A percentile compares a stretch with the other conserved stretches of the same genome.
These are phyloP conservation scores for Ylistrum balloti DNA, from an alignment of 1,140 invertebrate species.

Conservation along the genomic window DNA sequence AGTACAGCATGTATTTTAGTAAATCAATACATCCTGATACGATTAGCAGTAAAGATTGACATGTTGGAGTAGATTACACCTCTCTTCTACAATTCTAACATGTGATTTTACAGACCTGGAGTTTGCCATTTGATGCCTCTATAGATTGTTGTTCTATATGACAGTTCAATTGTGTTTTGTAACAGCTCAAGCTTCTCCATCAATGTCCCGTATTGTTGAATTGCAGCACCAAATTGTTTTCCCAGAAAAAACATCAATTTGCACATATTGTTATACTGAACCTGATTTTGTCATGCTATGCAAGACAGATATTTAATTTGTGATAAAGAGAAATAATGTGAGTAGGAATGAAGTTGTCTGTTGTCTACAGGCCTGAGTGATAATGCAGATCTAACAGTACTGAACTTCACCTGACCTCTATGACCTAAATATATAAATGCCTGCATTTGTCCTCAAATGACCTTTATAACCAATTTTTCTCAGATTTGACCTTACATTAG, in stretches of 20 bases:
- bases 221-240: slow-evolving; percentile 28
- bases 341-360: too few species aligned
- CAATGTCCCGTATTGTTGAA: neutral
- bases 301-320: neutral
- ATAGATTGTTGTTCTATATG: neutral
- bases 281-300: neutral
- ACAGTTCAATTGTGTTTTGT: neutral
- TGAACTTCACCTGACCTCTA: neutral
- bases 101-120: neutral
- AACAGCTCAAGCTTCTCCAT: neutral
- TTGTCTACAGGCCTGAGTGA: too few species aligned
- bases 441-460: too few species aligned
- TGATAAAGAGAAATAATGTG: neutral
- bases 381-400: too few species aligned
- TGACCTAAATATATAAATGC: neutral
- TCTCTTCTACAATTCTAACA: neutral
- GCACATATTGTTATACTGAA: neutral
- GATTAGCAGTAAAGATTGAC: neutral
- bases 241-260: neutral
- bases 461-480: too few species aligned
- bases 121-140: neutral
- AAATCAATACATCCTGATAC: neutral
- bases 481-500: too few species aligned
- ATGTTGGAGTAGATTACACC: neutral
- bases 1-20: neutral